Base-by-base conservation (phyloP, 2,797 vertebrate species). In the Acanthornis magna region DNA sequence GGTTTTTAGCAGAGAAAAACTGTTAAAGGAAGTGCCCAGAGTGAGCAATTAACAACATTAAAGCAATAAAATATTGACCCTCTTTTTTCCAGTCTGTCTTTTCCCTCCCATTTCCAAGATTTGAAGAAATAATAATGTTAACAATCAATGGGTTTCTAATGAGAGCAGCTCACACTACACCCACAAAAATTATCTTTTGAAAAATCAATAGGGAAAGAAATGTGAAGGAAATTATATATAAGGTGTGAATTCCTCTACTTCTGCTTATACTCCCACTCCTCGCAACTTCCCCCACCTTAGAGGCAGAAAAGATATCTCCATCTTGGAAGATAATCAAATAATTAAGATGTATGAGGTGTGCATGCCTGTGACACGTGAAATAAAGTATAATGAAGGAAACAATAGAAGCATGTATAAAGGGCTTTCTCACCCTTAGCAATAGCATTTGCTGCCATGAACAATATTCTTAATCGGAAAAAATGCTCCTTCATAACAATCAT, bases 71-170 rank as follows among this genome's bases (percentile, higher is more conserved):
- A 95, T 92, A 75, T 71, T 89, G 74, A 95, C 42, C 45, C 53
- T 93, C 55, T 70, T 95, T 97, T 75, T 96, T 85, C 60, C 57
- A 27, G 3, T 93, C 95, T 92, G 70, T 95, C 40, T 93, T 57
- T 67, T 63, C 27, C 38, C 10, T 67, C 53, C 61, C 72, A 89
- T 42, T 78, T 91, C 36, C 81, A 96, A 94, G 72, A 83, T 93
- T 89, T 93, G 57, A 90, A 95, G 76, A 76, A 92, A 93, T 95
- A 97, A 95, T 89, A 73, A 92, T 84, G 21, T 74, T 94, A 90
- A 87, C 51, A 88, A 97, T 98, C 97, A 97, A 97, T 97, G 93
- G 7, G 7, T 58, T 93, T 62, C 91, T 98, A 97, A 98, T 97
- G 94, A 98, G 81, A 98, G 65, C 61, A 96, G 72, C 94, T 72